Base-by-base conservation (phyloP, 1,140 invertebrate species). In the Drosophila lini region DNA sequence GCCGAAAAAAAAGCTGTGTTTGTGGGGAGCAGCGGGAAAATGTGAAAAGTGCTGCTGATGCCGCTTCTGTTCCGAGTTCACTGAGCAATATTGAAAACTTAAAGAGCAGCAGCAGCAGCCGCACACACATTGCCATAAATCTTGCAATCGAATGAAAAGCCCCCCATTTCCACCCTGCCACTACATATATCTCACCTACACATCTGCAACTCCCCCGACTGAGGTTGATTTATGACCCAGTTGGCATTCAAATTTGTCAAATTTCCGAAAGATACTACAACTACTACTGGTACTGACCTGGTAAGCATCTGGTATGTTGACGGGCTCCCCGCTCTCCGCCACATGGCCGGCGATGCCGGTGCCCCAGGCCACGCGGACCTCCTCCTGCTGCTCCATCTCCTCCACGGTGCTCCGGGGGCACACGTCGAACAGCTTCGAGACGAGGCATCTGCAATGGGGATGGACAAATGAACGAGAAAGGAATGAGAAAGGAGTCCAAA, bases 281-380 rank as follows among this genome's bases (percentile, higher is more conserved):
- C 74, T 79, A 78, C 34, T 78, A 47, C 41, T 25, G 5, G 16
- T 52, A 88, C 94, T 93, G 93, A 97, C 98, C 96, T 97, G 95
- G 93, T 99, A 99, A 52, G 98, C 98, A 93, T 99, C 97, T 11
- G 97, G 97, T 93, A 99, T 98, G 93, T 99, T 98, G 78, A 98
- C 96, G 11, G 97, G 95, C 91, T 98, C 96, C 19, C 97, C 98
- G 79, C 96, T 98, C 88, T 98, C 95, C 3, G 98, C 98, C 8
- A 98, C 98, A 93, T 97, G 97, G 6, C 98, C 98, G 2, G 98
- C 97, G 78, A 99, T 98, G 34, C 98, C 98, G 25, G 95, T 96
- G 42, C 96, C 96, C 96, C 96, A 97, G 1, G 97, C 96, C 92
- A 99, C 97, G 77, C 96, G 94, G 74, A 99, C 98, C 92, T 98